Evolutionary conservation across 2,797 vertebrate species (phyloP).

Genomic region (Lepidocolaptes lacrymiger): DNA sequence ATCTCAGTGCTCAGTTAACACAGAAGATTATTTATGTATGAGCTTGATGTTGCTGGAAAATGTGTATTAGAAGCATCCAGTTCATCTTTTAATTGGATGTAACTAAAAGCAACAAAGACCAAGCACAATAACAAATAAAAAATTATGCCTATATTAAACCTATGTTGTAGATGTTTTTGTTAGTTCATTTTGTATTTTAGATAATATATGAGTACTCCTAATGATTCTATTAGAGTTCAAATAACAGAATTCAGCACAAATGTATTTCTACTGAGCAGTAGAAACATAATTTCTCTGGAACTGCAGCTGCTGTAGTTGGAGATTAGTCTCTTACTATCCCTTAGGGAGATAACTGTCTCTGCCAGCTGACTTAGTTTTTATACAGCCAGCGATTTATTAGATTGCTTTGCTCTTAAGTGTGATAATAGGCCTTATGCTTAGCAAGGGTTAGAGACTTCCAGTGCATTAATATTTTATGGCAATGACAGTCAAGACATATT

Average conservation of each 20-base stretch:
- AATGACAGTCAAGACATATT: constrained; percentile 84
- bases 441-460: constrained; percentile 86
- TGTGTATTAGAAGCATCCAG: constrained; percentile 19
- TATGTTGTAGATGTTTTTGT: constrained; percentile 53
- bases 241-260: constrained; percentile 79
- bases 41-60: constrained; percentile 52
- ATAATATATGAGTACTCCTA: constrained; percentile 70
- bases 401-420: constrained; percentile 86
- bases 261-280: constrained; percentile 74
- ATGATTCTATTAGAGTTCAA: constrained; percentile 79
- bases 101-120: constrained; percentile 37
- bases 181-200: constrained; percentile 65
- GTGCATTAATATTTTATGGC: constrained; percentile 85
- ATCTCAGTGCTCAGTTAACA: constrained; percentile 38
- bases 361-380: constrained; percentile 85
- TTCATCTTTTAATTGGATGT: constrained; percentile 34
- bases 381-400: constrained; percentile 83
- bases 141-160: constrained; percentile 26
- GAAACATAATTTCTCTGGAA: constrained; percentile 80
- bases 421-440: constrained; percentile 86
- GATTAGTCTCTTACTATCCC: constrained; percentile 82
- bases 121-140: constrained; percentile 40
- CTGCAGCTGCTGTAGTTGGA: constrained; percentile 80
- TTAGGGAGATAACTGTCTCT: constrained; percentile 81
- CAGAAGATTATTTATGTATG: constrained; percentile 71